Base-by-base conservation (phyloP, 2,113 vertebrate species). In the Notarius lentiginosus region DNA sequence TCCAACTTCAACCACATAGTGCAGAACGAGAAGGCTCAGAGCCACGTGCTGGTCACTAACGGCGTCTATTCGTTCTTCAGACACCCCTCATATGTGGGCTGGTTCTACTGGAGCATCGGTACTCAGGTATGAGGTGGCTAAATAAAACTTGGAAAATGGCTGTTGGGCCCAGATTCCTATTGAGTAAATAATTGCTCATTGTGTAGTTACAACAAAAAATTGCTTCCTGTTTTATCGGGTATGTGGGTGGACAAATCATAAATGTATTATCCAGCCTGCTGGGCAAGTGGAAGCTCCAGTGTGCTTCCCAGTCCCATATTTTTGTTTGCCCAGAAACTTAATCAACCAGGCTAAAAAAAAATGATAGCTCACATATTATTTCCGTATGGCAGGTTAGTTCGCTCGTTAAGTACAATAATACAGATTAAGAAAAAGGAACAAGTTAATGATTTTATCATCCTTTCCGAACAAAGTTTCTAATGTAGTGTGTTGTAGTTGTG, bases 1-100 rank as follows among this genome's bases (percentile, higher is more conserved):
- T 99, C 98, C 91, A 99, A 99, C 91, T 99, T 99, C 94, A 99
- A 99, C 94, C 98, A 99, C 79, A 98, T 99, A 1, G 98, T 99
- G 17, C 98, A 99, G 95, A 99, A 99, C 0, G 98, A 99, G 88
- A 99, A 99, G 65, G 97, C 98, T 0, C 97, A 97, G 24, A 96
- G 95, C 27, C 98, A 99, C 24, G 96, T 97, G 22, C 91, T 99
- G 92, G 98, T 99, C 93, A 99, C 98, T 0, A 94, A 90, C 0
- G 98, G 98, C 0, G 97, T 99, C 10, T 99, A 99, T 0, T 93
- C 97, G 55, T 97, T 94, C 95, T 99, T 96, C 92, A 95, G 98
- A 87, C 98, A 99, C 90, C 98, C 98, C 0, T 98, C 98, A 2
- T 99, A 99, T 0, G 98, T 99, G 77, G 98, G 98, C 75, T 99